These are phyloP conservation scores for Mizuhopecten yessoensis DNA, from an alignment of 1,140 invertebrate genomes.

Conservation along the genomic window DNA sequence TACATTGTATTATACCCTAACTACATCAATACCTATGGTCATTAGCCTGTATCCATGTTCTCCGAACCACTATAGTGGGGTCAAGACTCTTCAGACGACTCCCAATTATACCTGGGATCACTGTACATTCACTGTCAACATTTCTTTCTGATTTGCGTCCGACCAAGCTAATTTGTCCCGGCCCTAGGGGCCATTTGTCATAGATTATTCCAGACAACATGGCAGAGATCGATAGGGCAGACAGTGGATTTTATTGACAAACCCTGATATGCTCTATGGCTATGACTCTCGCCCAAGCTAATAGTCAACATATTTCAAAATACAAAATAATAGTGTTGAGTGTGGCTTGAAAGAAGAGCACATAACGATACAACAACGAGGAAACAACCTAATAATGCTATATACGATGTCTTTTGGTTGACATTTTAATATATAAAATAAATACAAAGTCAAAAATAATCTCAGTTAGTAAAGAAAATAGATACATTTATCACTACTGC, in stretches of 20 bases:
- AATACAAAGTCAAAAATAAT: no score
- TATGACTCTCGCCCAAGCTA: not conserved
- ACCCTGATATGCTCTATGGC: not conserved
- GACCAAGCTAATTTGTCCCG: slow-evolving; percentile 25
- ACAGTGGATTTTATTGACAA: not conserved
- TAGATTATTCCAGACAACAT: slow-evolving; percentile 24
- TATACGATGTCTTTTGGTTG: no score
- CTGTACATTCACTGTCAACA: not conserved
- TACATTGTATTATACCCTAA: not conserved
- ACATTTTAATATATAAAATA: no score
- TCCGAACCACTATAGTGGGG: not conserved
- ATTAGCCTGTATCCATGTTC: not conserved
- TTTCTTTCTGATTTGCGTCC: slow-evolving; percentile 31
- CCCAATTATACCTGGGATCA: not conserved
- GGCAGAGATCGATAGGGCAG: not conserved
- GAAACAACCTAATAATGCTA: no score
- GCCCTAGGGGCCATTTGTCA: not conserved
- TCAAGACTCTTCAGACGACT: not conserved
- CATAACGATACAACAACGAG: no score
- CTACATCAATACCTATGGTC: not conserved
- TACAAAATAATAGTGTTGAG: no score
- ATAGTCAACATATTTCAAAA: not conserved
- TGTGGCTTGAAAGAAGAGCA: no score
- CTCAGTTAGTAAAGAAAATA: no score
- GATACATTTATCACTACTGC: no score